Base-by-base conservation (phyloP, 2,113 vertebrate species). In the Rhinoptilus africanus region DNA sequence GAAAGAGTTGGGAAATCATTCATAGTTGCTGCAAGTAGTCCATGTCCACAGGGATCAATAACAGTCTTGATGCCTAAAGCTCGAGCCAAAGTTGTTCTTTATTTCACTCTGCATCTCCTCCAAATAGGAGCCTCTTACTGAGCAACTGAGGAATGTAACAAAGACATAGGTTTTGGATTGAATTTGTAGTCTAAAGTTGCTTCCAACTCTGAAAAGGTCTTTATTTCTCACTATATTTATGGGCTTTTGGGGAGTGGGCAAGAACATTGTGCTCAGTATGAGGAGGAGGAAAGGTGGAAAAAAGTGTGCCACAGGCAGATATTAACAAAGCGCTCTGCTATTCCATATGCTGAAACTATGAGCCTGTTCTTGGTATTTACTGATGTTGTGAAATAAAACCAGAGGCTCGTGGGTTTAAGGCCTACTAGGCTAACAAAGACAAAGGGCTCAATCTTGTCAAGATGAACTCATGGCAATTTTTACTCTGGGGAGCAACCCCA, bases 61-160 rank as follows among this genome's bases (percentile, higher is more conserved):
- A 95, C 5, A 85, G 18, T n/a, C 74, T 91, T 41, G 53, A 30
- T 82, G 81, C 66, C 50, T 54, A 76, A 26, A 57, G 35, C 26
- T 0, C 15, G 39, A 93, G 86, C 89, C 91, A 95, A 67, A 74
- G 63, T 28, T 91, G 43, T 50, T 87, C 83, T 78, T 93, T 79
- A 85, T 96, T 96, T 92, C 66, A 66, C 18, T 88, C 68, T 57
- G 62, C 53, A 62, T 89, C 73, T 81, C 57, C 57, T 94, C 84
- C 66, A 75, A 41, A 89, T 78, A 26, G 28, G 74, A 82, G 32
- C 21, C 39, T 72, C 85, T 94, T 68, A 91, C 73, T 82, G 32
- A 93, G 50, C 62, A 62, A 62, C 4, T 53, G 66, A 85, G 73
- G 89, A 97, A 92, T 92, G 91, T 10, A 95, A 82, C 73, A 94